phyloP scores from a whole-genome alignment of 2,797 vertebrate genomes.

The Alosa sapidissima region DNA sequence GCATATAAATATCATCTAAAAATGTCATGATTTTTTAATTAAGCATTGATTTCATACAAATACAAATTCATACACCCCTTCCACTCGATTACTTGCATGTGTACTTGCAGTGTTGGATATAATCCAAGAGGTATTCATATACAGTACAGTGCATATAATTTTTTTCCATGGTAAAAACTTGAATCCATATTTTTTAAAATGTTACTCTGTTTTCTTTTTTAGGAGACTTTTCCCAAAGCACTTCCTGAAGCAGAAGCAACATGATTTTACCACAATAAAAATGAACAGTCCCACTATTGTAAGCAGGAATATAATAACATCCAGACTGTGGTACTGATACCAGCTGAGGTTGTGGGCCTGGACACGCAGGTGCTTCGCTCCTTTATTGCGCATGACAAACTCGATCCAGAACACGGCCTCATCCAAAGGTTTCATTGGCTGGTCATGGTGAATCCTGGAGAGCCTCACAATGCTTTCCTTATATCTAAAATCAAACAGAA shows the following conservation, averaged over 20 bases:
- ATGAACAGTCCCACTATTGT: slow-evolving; percentile 45
- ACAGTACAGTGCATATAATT: not conserved
- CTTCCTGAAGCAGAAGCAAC: slow-evolving; percentile 55
- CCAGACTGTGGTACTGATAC: slow-evolving; percentile 72
- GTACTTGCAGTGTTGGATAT: not conserved
- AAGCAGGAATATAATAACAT: slow-evolving; percentile 65
- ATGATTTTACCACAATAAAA: slow-evolving; percentile 56
- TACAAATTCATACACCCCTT: not conserved
- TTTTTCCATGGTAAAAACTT: not conserved
- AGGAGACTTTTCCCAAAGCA: slow-evolving; percentile 47
- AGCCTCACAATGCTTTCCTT: slow-evolving; percentile 68
- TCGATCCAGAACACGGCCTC: slow-evolving; percentile 72
- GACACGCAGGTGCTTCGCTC: slow-evolving; percentile 69
- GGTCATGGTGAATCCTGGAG: slow-evolving; percentile 71
- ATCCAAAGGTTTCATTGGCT: slow-evolving; percentile 69
- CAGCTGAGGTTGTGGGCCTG: slow-evolving; percentile 67
- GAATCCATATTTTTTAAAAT: not conserved
- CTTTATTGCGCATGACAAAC: slow-evolving; percentile 74
- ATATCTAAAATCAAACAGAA: slow-evolving; percentile 58
- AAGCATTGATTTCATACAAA: not conserved
- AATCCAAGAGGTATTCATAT: not conserved
- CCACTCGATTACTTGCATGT: not conserved
- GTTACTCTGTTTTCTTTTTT: slow-evolving; percentile 58
- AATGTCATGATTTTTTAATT: no score
- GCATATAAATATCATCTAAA: no score